Evolutionary conservation across 2,888 invertebrate species (phyloP), one percentile per base, ranked within the genome.

Genomic region (Hypsopygia costalis): DNA sequence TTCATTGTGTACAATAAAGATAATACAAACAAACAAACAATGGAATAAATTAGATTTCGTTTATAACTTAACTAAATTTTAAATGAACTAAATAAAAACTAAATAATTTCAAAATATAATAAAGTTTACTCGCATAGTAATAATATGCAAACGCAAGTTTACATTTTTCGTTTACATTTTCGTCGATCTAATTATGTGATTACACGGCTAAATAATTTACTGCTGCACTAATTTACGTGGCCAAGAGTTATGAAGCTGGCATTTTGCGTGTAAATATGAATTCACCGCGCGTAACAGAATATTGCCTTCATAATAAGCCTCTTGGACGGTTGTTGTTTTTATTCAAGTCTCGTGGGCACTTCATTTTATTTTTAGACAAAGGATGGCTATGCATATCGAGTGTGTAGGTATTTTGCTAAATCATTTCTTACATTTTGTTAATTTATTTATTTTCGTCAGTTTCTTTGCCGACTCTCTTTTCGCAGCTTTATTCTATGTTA

Each of bases 291-390:
- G 73, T 75, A 58, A 67, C 61, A 58, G 66, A 72, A 77, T 77
- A 81, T 77, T 77, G 78, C 76, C 74, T 75, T 69, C 67, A 71
- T 78, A 78, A 81, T 78, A 79, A 78, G 74, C 71, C 69, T 63
- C 62, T 63, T 46, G 55, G 55, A 47, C 48, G 51, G 41, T 49
- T 57, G 59, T 56, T 56, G 65, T 72, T 70, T 66, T 71, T 69
- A 75, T 76, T 75, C 71, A 52, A 55, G 55, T 50, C 65, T 61
- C 69, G 71, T 72, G 62, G 60, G 56, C 61, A 66, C 66, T 71
- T 62, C 63, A 66, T 75, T 76, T 78, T 80, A 77, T 79, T 80
- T 79, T 80, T 71, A 75, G 64, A 72, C 64, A 66, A 68, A 66
- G 66, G 62, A 58, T 60, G 47, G 62, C 61, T 57, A 61, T 68